These are phyloP conservation scores for Harpagifer antarcticus DNA, from an alignment of 2,797 vertebrate species.

Conservation along the genomic window DNA sequence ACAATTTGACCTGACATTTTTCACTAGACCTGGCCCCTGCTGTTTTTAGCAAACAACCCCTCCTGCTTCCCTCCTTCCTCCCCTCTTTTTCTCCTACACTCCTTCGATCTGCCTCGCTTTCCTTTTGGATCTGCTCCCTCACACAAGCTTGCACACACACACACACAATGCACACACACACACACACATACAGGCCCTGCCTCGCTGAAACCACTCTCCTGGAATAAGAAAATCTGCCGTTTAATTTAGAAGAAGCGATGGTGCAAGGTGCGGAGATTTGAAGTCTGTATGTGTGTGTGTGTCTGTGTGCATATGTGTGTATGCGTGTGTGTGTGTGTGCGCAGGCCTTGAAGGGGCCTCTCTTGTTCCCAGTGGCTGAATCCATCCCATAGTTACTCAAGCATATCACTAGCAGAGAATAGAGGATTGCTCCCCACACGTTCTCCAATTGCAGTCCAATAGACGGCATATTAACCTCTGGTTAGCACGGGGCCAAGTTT, in stretches of 20 bases:
- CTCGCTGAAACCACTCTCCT: slow-evolving; percentile 76
- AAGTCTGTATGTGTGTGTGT: slow-evolving; percentile 60
- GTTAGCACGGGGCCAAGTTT: slow-evolving; percentile 76
- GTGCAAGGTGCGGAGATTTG: slow-evolving; percentile 70
- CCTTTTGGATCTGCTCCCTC: slow-evolving; percentile 47
- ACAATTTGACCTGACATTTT: slow-evolving; percentile 99
- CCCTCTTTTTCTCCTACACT: slow-evolving; percentile 40
- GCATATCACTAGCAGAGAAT: slow-evolving; percentile 86
- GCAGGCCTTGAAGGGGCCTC: slow-evolving; percentile 67
- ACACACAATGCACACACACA: slow-evolving; percentile 21
- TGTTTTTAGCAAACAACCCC: slow-evolving; percentile 85
- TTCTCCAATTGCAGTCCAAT: slow-evolving; percentile 87
- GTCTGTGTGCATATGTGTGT: slow-evolving; percentile 20
- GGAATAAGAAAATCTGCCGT: slow-evolving; percentile 91
- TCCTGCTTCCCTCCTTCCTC: slow-evolving; percentile 36
- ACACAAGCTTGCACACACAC: slow-evolving; percentile 17
- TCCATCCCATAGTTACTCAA: slow-evolving; percentile 85
- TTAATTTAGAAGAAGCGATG: slow-evolving; percentile 86
- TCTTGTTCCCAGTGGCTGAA: slow-evolving; percentile 87
- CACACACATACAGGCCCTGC: slow-evolving; percentile 53
- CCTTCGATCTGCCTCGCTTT: slow-evolving; percentile 67
- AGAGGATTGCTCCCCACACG: slow-evolving; percentile 84
- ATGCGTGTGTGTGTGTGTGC: slow-evolving; percentile 27
- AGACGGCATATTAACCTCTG: slow-evolving; percentile 87
- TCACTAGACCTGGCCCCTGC: slow-evolving; percentile 92